A percentile compares a stretch with the other conserved stretches of the same genome.
Conservation (phyloP, 2,888 invertebrate species). For the Ophraella communa region DNA sequence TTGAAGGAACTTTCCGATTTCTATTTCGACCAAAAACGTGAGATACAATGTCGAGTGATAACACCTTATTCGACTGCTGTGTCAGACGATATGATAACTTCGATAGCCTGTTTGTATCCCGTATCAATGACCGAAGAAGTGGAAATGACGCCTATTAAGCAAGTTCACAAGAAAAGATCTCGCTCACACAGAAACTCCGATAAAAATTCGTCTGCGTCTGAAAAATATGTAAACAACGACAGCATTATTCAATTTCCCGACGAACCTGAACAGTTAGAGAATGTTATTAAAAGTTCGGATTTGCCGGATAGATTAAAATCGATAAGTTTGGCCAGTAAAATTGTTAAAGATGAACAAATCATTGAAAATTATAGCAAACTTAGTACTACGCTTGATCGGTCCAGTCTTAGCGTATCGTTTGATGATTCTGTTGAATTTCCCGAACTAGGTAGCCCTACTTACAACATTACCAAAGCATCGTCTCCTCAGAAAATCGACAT, state of each 20-base stretch:
- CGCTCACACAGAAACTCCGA: constrained; percentile 36
- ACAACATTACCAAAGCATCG: constrained; percentile 7
- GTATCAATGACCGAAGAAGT: constrained; percentile 61
- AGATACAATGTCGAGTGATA: constrained; percentile 70
- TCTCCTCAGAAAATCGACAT: constrained; percentile 47
- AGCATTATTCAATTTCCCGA: constrained; percentile 42
- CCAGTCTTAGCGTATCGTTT: constrained; percentile 31
- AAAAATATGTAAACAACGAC: constrained; percentile 29
- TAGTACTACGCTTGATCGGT: constrained; percentile 1
- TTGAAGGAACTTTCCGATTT: constrained; percentile 71
- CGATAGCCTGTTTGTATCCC: constrained; percentile 58
- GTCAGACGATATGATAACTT: constrained; percentile 64
- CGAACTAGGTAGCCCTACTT: constrained; percentile 48
- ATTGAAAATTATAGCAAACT: constrained; percentile 42
- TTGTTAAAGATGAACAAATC: constrained; percentile 42
- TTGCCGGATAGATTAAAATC: constrained; percentile 46
- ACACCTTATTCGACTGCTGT: constrained; percentile 72
- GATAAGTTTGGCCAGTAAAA: constrained; percentile 48
- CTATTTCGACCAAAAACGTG: constrained; percentile 69
- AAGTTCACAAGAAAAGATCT: constrained; percentile 40
- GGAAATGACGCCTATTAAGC: constrained; percentile 44
- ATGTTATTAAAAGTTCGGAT: constrained; percentile 6
- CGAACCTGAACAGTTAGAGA: constrained; percentile 28
- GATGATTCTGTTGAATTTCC: constrained; percentile 53
- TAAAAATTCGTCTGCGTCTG: constrained; percentile 19